phyloP scores from a whole-genome alignment of 2,888 invertebrate genomes.

The Fragum fragum region DNA sequence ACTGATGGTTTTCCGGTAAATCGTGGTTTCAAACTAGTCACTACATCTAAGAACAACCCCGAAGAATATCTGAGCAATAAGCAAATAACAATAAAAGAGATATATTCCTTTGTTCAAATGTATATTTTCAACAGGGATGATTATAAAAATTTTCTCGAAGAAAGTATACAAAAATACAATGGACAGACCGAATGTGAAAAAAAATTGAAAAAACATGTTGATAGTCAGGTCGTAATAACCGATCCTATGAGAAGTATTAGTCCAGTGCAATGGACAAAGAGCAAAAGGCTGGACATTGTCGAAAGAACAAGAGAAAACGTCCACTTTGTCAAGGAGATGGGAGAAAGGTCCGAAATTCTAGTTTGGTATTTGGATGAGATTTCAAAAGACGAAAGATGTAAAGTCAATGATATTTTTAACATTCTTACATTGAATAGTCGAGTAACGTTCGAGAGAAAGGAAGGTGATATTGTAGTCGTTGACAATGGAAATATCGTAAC shows the following conservation, averaged over 20 bases:
- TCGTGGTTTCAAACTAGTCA: neutral
- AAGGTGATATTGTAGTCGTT: too few species aligned
- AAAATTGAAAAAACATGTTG: neutral
- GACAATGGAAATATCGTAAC: too few species aligned
- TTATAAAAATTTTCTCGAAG: neutral
- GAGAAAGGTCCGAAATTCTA: neutral
- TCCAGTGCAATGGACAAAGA: conserved; percentile 25
- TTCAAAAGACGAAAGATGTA: neutral
- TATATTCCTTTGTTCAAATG: neutral
- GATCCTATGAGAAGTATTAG: conserved; percentile 31
- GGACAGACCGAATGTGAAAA: neutral
- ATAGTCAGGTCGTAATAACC: conserved; percentile 6
- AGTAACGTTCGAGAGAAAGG: too few species aligned
- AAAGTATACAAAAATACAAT: too few species aligned
- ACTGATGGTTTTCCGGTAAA: conserved; percentile 11
- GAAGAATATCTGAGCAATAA: neutral
- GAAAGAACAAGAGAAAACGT: neutral
- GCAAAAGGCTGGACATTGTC: neutral
- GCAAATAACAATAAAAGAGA: neutral
- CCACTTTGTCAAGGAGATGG: neutral
- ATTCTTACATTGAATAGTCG: neutral
- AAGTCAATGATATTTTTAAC: neutral
- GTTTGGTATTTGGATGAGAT: neutral
- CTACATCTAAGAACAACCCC: neutral
- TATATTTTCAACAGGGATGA: neutral